A percentile compares a stretch with the other conserved stretches of the same genome.
Conservation (phyloP, 2,113 vertebrate species). For the Fregetta grallaria region DNA sequence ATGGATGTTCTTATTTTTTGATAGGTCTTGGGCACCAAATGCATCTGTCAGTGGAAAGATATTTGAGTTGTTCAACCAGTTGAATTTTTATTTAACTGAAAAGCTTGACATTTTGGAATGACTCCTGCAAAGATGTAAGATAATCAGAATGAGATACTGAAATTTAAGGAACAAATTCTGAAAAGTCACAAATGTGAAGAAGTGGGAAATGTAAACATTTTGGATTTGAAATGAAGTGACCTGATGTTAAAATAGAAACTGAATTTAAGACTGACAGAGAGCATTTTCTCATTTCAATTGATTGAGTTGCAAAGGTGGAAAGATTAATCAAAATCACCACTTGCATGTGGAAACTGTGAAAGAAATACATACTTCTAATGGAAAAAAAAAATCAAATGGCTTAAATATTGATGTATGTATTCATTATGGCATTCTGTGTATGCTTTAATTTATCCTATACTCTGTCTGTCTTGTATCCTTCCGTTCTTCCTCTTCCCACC, state of each 20-base stretch:
- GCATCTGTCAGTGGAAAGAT: not conserved
- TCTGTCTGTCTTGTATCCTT: conserved; percentile 41
- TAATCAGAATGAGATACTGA: not conserved
- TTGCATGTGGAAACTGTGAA: not conserved
- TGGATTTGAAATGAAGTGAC: not conserved
- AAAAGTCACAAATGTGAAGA: not conserved
- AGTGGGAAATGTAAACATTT: not conserved
- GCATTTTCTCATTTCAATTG: not conserved
- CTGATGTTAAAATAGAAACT: not conserved
- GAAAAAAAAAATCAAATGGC: not conserved
- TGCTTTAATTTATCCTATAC: not conserved
- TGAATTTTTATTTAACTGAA: not conserved
- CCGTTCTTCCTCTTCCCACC: conserved; percentile 27
- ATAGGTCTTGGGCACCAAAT: not conserved
- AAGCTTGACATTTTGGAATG: not conserved
- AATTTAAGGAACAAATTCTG: not conserved
- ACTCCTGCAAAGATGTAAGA: not conserved
- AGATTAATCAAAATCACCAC: not conserved
- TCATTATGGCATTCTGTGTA: not conserved
- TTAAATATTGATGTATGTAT: not conserved
- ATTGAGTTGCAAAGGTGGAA: not conserved
- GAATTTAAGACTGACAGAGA: not conserved
- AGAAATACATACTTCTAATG: not conserved
- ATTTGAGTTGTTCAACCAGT: not conserved
- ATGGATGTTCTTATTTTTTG: not conserved